Evolutionary conservation across 2,797 vertebrate species (phyloP), one percentile per base, ranked within the genome.

Genomic region (Eulemur mongoz): DNA sequence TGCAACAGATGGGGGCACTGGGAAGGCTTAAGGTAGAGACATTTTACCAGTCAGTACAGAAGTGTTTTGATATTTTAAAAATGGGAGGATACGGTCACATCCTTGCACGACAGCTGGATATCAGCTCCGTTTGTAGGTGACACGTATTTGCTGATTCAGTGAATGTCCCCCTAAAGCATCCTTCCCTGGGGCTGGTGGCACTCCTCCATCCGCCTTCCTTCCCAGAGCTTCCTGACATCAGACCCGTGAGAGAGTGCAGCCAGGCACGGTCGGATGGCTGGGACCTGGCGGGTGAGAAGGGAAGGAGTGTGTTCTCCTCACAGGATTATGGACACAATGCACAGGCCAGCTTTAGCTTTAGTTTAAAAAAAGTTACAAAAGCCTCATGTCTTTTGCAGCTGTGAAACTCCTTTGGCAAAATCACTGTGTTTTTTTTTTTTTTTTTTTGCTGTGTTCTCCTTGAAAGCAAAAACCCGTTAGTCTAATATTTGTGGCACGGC

Each of bases 401-500:
- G 15, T 57, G 38, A 92, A 70, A 79, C n/a, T 72, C 63, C 32
- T 40, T 48, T 45, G 59, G 63, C 40, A 92, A 97, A 95, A 93
- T 69, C 79, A 45, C 17, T 10, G 0, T 5, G 38, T 40, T 40
- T 40, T 40, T 40, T 82, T 25, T 63, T 92, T 43, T 63, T 93
- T 43, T 82, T 25, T 63, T 93, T 67, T 4, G 14, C 84, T 96
- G 81, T 94, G 84, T 75, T 89, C 91, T n/a, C n/a, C n/a, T 18
- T 7, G 59, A 93, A 93, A 97, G 69, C 69, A 75, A 65, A 93
- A 79, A 43, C 54, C 50, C 38, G 20, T 92, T 86, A 48, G 30
- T 83, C 75, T 94, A 78, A 81, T 27, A 93, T 92, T 59, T 72
- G 63, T 67, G 48, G n/a, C 63, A 48, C 98, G 92, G 91, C 86